Base-by-base conservation (phyloP, 2,797 vertebrate species). In the Myoxocephalus aenaeus region DNA sequence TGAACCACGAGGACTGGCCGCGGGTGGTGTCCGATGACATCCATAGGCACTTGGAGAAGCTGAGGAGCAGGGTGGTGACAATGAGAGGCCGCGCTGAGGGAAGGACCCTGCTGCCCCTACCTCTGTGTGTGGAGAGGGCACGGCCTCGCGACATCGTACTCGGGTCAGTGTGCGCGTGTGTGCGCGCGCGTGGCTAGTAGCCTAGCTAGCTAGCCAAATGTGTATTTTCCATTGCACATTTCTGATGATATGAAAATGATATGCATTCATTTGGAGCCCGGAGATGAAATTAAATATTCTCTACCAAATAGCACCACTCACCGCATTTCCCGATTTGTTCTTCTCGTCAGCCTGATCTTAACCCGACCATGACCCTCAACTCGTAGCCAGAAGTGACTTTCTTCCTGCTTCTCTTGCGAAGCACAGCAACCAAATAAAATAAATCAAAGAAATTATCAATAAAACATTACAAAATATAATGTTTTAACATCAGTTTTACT, bases 1-100 rank as follows among this genome's bases (percentile, higher is more conserved):
- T 94, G 75, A 94, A 93, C 89, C 95, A 93, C 0, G 65, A 85
- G 38, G 92, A 87, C 50, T 97, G 95, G 94, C 94, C 94, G 0
- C 89, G 81, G 11, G 81, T 91, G 40, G 88, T 95, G 57, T 81
- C 91, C 13, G 92, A 95, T 79, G 94, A 96, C 88, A 77, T 94
- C 62, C 92, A 90, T 62, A 86, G 77, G 11, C 87, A 92, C 69
- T 77, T 90, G 58, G 94, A 95, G 89, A 94, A 90, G 81, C 85
- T 95, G 65, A 86, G 90, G 92, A 92, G 81, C 84, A 86, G 90
- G 54, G 77, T 92, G 70, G 92, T 93, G 68, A 89, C 93, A 13
- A 76, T 95, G 79, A 88, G 87, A 79, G 94, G 93, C n/a, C 90
- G 80, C 2, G 85, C 90, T 0, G 90, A 95, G 86, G 94, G 90